These are phyloP conservation scores for Sarcophaga peregrina DNA, from an alignment of 1,140 invertebrate species.

Conservation along the genomic window DNA sequence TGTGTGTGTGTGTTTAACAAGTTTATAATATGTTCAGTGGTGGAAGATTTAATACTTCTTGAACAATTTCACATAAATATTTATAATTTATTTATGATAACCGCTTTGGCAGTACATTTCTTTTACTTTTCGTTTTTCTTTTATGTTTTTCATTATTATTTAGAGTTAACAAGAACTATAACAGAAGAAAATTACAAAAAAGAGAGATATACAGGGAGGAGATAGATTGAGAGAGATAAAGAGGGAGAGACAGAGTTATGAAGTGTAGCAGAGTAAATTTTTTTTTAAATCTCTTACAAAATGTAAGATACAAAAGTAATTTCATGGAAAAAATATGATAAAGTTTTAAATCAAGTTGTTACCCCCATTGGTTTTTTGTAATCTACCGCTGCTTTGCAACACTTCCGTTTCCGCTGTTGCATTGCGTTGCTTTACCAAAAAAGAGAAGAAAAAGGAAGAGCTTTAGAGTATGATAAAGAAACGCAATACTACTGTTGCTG, in stretches of 20 bases:
- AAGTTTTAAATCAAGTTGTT: constrained; percentile 40
- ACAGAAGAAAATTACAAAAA: background rate
- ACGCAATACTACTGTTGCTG: background rate
- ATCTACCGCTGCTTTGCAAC: constrained; percentile 35
- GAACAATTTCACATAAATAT: constrained; percentile 7
- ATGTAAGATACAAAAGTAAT: constrained; percentile 20
- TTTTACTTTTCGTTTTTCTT: background rate
- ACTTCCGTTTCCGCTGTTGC: constrained; percentile 36
- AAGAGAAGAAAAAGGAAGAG: background rate
- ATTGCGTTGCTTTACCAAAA: constrained; percentile 27
- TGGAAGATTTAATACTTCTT: background rate
- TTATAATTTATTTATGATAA: constrained; percentile 25
- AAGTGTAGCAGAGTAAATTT: background rate
- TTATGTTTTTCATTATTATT: background rate
- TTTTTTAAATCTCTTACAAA: background rate
- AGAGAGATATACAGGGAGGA: too few species aligned
- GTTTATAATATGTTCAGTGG: too few species aligned
- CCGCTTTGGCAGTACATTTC: background rate
- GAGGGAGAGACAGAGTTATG: background rate
- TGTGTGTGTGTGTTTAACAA: too few species aligned
- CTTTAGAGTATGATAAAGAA: constrained; percentile 8
- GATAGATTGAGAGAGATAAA: too few species aligned
- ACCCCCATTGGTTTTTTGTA: constrained; percentile 36
- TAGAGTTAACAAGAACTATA: background rate
- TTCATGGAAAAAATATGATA: constrained; percentile 19